These are phyloP conservation scores for Cordilura impudica DNA, from an alignment of 2,888 invertebrate species.

Conservation along the genomic window DNA sequence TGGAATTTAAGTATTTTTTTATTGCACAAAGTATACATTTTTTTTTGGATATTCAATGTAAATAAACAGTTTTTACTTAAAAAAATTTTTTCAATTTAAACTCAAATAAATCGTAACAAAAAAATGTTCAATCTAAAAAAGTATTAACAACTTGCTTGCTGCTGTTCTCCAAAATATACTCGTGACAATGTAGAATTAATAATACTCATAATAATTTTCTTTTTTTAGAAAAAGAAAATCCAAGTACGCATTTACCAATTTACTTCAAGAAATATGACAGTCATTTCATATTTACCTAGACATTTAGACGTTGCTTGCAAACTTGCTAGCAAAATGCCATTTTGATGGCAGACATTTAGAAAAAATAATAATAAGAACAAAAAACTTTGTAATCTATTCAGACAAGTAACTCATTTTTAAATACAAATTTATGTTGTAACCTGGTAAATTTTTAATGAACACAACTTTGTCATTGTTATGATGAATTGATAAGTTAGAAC, in stretches of 20 bases:
- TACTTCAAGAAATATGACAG: slow-evolving; percentile 61
- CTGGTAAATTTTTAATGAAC: slow-evolving; percentile 63
- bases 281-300: slow-evolving; percentile 54
- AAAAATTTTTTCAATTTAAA: too few relatives aligned
- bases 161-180: neutral
- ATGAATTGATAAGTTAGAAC: slow-evolving; percentile 42
- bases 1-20: too few relatives aligned
- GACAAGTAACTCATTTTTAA: slow-evolving; percentile 72
- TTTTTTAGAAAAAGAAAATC: neutral
- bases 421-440: slow-evolving; percentile 74
- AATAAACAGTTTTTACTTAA: too few relatives aligned
- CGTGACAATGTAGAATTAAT: slow-evolving; percentile 3
- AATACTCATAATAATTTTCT: neutral
- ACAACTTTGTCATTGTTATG: slow-evolving; percentile 63
- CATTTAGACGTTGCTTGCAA: slow-evolving; percentile 42
- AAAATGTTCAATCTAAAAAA: too few relatives aligned
- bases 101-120: too few relatives aligned
- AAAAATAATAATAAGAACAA: slow-evolving; percentile 23
- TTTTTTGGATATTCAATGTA: too few relatives aligned
- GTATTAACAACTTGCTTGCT: too few relatives aligned
- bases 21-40: too few relatives aligned
- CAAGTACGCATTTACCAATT: slow-evolving; percentile 51
- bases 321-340: neutral
- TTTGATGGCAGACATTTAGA: slow-evolving; percentile 39
- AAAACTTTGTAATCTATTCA: slow-evolving; percentile 56